Conservation (phyloP, 2,888 invertebrate genomes). For the Trichopria drosophilae region DNA sequence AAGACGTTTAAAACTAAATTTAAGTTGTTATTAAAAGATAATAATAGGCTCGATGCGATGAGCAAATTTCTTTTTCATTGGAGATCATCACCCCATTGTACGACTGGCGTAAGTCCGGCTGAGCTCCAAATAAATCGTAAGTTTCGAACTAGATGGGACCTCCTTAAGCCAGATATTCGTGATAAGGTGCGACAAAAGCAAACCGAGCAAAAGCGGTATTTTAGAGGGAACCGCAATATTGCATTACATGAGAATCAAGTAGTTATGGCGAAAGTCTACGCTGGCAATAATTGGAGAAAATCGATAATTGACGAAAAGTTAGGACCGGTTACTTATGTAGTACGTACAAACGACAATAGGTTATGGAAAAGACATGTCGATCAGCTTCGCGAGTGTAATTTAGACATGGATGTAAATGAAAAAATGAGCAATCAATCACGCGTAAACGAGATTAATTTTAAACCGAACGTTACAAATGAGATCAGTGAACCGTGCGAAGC, state of each 20-base stretch:
- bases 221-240: slow-evolving; percentile 23
- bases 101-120: slow-evolving; percentile 12
- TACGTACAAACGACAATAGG: slow-evolving; percentile 70
- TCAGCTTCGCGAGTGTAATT: slow-evolving; percentile 51
- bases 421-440: too few species aligned
- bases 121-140: slow-evolving; percentile 7
- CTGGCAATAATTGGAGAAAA: slow-evolving; percentile 16
- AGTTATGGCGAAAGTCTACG: slow-evolving; percentile 31
- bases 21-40: slow-evolving; percentile 11
- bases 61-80: slow-evolving; percentile 1
- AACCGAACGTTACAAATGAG: too few species aligned
- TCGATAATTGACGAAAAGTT: slow-evolving; percentile 18
- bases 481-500: too few species aligned
- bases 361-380: slow-evolving; percentile 75
- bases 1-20: slow-evolving; percentile 17
- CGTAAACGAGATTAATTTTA: too few species aligned
- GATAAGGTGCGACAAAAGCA: slow-evolving; percentile 21
- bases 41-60: background rate
- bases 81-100: slow-evolving; percentile 17
- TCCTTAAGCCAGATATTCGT: slow-evolving; percentile 13
- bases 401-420: too few species aligned
- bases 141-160: slow-evolving; percentile 17
- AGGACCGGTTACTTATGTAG: slow-evolving; percentile 28
- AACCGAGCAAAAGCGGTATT: slow-evolving; percentile 16
- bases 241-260: slow-evolving; percentile 13